A percentile compares a stretch with the other conserved stretches of the same genome.
Conservation (phyloP, 1,140 invertebrate species). For the Brachionus rotundiformis region DNA sequence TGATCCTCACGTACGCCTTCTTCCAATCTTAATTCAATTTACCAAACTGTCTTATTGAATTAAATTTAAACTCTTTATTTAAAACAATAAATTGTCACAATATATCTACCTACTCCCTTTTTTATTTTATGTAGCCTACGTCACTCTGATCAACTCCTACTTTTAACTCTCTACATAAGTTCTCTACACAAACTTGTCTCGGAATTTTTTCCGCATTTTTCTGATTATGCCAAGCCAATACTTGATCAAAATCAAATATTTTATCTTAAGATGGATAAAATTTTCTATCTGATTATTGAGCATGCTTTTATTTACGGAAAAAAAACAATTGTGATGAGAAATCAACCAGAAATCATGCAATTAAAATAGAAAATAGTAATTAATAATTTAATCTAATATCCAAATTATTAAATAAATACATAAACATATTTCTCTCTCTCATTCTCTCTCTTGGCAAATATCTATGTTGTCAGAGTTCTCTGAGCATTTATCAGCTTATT, state of each 20-base stretch:
- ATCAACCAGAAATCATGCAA: conserved; percentile 18
- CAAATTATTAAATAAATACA: too few species aligned
- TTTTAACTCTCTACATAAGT: not conserved
- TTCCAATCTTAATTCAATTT: not conserved
- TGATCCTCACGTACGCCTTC: not conserved
- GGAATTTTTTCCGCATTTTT: not conserved
- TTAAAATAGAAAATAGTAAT: not conserved
- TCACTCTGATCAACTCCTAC: not conserved
- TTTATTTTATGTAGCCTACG: not conserved
- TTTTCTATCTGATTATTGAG: not conserved
- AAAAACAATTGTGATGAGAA: not conserved
- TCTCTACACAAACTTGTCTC: too few species aligned
- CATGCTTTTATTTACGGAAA: not conserved
- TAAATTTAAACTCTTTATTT: not conserved
- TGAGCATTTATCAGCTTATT: not conserved
- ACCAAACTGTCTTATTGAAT: not conserved
- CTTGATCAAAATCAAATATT: not conserved
- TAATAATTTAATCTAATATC: not conserved
- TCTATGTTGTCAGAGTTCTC: not conserved
- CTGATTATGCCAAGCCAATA: not conserved
- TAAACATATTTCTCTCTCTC: too few species aligned
- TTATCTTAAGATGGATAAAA: not conserved
- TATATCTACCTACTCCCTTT: conserved; percentile 2
- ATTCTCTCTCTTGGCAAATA: not conserved
- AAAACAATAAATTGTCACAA: not conserved